These are phyloP conservation scores for Malurus splendens DNA, from an alignment of 2,797 vertebrate species.

Conservation along the genomic window DNA sequence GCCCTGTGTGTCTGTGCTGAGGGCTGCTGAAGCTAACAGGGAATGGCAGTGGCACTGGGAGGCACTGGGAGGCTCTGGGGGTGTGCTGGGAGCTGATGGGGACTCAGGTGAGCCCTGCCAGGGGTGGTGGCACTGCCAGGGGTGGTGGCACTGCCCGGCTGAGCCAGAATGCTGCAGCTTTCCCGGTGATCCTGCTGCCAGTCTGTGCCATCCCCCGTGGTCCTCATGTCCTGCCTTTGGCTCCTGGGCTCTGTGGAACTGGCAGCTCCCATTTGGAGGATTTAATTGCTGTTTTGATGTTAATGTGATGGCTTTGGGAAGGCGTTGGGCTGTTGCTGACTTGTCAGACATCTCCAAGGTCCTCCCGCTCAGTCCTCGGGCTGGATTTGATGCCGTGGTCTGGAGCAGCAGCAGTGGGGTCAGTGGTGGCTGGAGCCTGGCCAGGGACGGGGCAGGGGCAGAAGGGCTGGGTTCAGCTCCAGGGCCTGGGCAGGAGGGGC, in stretches of 20 bases:
- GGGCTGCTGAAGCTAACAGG: slow-evolving; percentile 32
- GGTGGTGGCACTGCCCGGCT: neutral
- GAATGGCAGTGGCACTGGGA: slow-evolving; percentile 46
- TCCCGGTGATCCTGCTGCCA: neutral
- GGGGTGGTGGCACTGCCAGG: neutral
- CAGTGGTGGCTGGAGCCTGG: neutral
- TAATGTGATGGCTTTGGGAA: neutral
- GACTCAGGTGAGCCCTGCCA: neutral
- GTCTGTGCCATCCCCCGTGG: neutral
- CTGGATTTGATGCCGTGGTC: neutral
- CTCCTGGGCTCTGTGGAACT: neutral
- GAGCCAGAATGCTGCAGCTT: neutral
- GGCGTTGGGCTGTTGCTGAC: neutral
- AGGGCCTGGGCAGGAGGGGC: accelerated
- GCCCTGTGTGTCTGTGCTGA: neutral
- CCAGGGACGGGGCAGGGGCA: neutral
- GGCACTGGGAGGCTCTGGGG: slow-evolving; percentile 37
- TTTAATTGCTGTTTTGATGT: neutral
- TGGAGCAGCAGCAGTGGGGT: neutral
- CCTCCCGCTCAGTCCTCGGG: neutral
- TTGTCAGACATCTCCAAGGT: neutral
- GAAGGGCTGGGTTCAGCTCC: neutral
- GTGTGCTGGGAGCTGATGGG: slow-evolving; percentile 20
- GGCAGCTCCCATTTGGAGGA: neutral
- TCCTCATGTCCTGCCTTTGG: neutral